A percentile compares a stretch with the other conserved stretches of the same genome.
phyloP scores from a whole-genome alignment of 2,888 invertebrate species.

The Tigriopus californicus region DNA sequence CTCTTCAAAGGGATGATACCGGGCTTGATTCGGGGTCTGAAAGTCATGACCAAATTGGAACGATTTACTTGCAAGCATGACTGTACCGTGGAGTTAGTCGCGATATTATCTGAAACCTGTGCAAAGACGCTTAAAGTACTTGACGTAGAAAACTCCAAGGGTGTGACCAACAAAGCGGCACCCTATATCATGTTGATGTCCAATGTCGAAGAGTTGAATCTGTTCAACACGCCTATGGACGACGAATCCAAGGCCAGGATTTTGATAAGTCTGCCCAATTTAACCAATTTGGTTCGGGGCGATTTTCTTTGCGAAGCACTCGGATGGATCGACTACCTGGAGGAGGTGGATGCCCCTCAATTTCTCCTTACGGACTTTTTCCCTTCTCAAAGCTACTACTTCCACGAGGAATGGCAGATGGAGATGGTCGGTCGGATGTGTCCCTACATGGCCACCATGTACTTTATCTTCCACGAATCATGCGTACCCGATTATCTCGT shows the following conservation, averaged over 20 bases:
- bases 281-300: background rate
- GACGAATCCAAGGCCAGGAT: background rate
- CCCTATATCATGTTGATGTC: background rate
- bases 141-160: background rate
- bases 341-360: background rate
- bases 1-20: background rate
- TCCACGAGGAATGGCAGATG: slow-evolving; percentile 2
- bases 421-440: background rate
- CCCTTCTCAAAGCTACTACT: background rate
- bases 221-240: background rate
- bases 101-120: background rate
- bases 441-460: background rate
- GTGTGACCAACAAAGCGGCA: background rate
- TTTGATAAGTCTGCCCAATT: background rate
- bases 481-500: background rate
- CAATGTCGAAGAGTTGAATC: background rate
- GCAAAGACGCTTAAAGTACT: background rate
- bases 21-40: background rate
- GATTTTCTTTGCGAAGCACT: slow-evolving; percentile 2
- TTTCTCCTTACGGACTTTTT: background rate
- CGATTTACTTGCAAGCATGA: background rate
- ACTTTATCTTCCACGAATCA: background rate
- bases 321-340: background rate
- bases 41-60: background rate
- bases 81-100: background rate